A percentile compares a stretch with the other conserved stretches of the same genome.
These are phyloP conservation scores for Telmatherina bonti DNA, from an alignment of 2,797 vertebrate genomes.

Conservation along the genomic window DNA sequence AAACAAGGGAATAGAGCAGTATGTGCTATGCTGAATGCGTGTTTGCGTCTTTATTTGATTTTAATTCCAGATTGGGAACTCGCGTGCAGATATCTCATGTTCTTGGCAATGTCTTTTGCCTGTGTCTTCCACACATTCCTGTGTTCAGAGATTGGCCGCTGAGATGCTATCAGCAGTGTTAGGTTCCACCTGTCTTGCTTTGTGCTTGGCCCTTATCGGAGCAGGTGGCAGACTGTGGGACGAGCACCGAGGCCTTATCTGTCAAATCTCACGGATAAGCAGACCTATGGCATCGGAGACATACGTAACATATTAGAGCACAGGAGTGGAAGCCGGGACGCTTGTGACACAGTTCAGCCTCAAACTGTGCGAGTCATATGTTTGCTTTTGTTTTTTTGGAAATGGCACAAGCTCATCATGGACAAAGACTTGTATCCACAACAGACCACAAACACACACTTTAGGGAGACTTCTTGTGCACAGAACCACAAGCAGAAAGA, in stretches of 20 bases:
- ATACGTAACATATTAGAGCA: slow-evolving; percentile 53
- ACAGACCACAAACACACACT: background rate
- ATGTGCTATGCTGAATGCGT: background rate
- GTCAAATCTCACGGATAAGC: slow-evolving; percentile 56
- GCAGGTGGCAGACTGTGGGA: slow-evolving; percentile 65
- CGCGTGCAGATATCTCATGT: slow-evolving; percentile 27
- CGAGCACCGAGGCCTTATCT: slow-evolving; percentile 57
- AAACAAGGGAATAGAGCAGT: slow-evolving; percentile 20
- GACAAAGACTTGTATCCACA: slow-evolving; percentile 10
- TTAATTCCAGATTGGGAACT: slow-evolving; percentile 24
- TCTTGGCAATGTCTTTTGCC: slow-evolving; percentile 31
- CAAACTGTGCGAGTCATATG: slow-evolving; percentile 72
- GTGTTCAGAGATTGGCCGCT: slow-evolving; percentile 51
- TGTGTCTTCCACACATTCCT: slow-evolving; percentile 46
- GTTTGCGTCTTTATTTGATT: slow-evolving; percentile 14
- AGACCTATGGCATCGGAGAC: slow-evolving; percentile 55
- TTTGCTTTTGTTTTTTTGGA: slow-evolving; percentile 47
- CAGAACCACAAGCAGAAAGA: slow-evolving; percentile 39
- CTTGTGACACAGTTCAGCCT: slow-evolving; percentile 64
- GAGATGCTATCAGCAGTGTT: slow-evolving; percentile 67
- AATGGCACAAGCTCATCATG: slow-evolving; percentile 26
- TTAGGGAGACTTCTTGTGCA: slow-evolving; percentile 15
- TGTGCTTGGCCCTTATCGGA: slow-evolving; percentile 61
- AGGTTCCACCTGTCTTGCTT: slow-evolving; percentile 52
- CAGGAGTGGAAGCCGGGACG: slow-evolving; percentile 55